Evolutionary conservation across 2,888 invertebrate species (phyloP).

Genomic region (Masnerella sp.): DNA sequence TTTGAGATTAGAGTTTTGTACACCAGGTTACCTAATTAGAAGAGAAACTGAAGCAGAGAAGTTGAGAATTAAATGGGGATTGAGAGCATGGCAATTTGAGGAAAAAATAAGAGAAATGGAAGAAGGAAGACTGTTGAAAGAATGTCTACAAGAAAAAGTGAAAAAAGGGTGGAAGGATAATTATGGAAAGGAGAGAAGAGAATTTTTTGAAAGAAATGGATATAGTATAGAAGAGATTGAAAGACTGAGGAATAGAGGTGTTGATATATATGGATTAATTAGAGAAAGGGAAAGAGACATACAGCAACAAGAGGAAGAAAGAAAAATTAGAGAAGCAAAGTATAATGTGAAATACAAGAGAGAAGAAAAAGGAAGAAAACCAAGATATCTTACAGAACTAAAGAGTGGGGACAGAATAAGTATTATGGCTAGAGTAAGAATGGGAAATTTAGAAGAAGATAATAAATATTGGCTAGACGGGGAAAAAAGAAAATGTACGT

Average conservation of each 20-base stretch:
- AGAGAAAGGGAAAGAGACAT: constrained; percentile 4
- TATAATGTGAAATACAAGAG: neutral
- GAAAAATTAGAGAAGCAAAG: constrained; percentile 7
- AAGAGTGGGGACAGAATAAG: neutral
- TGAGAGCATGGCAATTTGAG: constrained; percentile 14
- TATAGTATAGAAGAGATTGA: neutral
- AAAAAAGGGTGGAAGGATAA: neutral
- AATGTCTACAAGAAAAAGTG: constrained; percentile 16
- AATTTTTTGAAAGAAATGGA: constrained; percentile 1
- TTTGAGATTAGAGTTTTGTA: too few species aligned
- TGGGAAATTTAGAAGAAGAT: constrained; percentile 6
- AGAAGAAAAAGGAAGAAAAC: neutral
- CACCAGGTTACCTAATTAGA: too few species aligned
- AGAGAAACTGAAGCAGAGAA: too few species aligned
- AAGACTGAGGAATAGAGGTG: neutral
- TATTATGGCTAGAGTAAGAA: constrained; percentile 15
- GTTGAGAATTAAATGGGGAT: constrained; percentile 10
- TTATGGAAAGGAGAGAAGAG: constrained; percentile 18
- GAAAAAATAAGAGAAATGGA: constrained; percentile 8
- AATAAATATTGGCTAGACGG: constrained; percentile 10
- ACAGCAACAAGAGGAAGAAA: neutral
- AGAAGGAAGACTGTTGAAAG: constrained; percentile 16
- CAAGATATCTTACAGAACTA: neutral
- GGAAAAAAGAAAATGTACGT: neutral
- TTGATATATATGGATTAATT: neutral